Conservation (phyloP, 2,888 invertebrate species). For the Zaprionus obscuricornis region DNA sequence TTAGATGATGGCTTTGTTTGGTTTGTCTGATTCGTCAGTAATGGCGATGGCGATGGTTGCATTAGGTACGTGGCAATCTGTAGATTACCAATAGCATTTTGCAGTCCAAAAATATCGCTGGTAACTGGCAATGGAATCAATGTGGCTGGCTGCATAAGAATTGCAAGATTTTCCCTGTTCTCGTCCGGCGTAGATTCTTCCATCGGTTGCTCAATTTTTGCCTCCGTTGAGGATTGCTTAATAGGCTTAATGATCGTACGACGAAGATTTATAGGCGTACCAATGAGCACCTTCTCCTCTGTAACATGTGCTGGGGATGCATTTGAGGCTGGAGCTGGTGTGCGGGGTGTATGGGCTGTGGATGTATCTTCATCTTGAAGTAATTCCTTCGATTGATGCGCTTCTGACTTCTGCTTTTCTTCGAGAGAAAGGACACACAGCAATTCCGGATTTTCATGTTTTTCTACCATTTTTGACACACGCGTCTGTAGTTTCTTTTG, state of each 20-base stretch:
- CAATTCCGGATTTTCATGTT: constrained; percentile 44
- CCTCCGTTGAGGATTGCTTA: constrained; percentile 35
- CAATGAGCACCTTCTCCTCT: constrained; percentile 82
- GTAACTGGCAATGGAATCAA: constrained; percentile 83
- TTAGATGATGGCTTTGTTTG: constrained; percentile 64
- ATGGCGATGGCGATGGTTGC: constrained; percentile 71
- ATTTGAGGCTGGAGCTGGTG: constrained; percentile 11
- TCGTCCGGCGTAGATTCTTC: constrained; percentile 26
- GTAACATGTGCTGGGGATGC: constrained; percentile 25
- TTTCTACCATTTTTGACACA: constrained; percentile 53
- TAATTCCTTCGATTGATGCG: background rate
- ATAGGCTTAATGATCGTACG: constrained; percentile 79
- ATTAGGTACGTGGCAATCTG: constrained; percentile 82
- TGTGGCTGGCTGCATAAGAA: constrained; percentile 83
- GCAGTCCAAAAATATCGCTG: constrained; percentile 81
- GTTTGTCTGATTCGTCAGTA: constrained; percentile 17
- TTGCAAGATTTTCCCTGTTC: constrained; percentile 67
- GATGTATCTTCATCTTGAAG: background rate
- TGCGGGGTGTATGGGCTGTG: constrained; percentile 53
- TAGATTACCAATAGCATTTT: constrained; percentile 82
- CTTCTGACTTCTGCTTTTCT: constrained; percentile 53
- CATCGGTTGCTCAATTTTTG: constrained; percentile 1
- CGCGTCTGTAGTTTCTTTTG: constrained; percentile 84
- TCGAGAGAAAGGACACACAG: constrained; percentile 61
- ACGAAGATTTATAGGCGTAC: constrained; percentile 82